Evolutionary conservation across 2,888 invertebrate genomes (phyloP).

Genomic region (Trileptium ribeirensis): DNA sequence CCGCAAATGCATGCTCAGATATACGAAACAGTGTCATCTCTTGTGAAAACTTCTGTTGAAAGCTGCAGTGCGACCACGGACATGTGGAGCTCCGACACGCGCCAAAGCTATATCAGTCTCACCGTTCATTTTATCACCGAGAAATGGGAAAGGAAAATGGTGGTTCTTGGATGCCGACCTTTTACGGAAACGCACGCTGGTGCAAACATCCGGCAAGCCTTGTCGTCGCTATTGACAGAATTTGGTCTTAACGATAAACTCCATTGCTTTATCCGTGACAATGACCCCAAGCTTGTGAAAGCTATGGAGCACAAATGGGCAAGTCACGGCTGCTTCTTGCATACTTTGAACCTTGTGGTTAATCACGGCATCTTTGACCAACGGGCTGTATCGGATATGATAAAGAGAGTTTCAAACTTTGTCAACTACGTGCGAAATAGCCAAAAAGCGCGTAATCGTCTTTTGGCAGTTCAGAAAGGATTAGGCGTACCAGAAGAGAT

Average conservation of each 20-base stretch:
- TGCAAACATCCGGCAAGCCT: background rate
- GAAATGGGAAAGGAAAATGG: background rate
- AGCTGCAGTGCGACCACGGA: background rate
- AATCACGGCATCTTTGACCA: too few species aligned
- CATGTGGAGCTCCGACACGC: background rate
- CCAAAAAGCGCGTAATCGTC: background rate
- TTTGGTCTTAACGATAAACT: background rate
- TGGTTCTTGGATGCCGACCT: background rate
- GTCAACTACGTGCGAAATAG: background rate
- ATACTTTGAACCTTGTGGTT: too few species aligned
- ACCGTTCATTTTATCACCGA: conserved; percentile 1
- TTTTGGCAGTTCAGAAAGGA: background rate
- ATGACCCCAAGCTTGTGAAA: background rate
- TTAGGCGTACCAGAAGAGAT: too few species aligned
- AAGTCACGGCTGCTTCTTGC: too few species aligned
- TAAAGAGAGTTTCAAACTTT: background rate
- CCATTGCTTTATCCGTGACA: background rate
- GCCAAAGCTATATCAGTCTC: background rate
- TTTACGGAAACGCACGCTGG: background rate
- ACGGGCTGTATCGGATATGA: background rate
- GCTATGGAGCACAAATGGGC: too few species aligned
- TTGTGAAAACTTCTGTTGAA: too few species aligned
- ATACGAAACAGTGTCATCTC: too few species aligned
- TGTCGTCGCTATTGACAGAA: background rate
- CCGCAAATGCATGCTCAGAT: too few species aligned